Evolutionary conservation across 53 echinoderm and acorn worm species (phyloP).

Genomic region (Glandiceps talaboti): DNA sequence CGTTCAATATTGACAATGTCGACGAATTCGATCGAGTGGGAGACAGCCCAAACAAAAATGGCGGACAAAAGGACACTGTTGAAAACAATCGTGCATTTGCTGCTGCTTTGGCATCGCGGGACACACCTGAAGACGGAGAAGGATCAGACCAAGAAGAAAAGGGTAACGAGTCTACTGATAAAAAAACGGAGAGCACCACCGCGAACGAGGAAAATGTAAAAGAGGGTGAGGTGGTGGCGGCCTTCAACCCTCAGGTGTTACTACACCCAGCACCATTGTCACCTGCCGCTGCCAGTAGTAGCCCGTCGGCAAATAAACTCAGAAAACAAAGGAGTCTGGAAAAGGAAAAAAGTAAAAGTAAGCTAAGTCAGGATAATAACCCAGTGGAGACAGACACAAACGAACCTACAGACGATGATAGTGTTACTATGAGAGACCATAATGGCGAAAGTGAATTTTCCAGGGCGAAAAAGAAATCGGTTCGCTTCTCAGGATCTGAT

Average conservation of each 20-base stretch:
- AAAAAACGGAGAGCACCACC: not conserved
- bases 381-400: not conserved
- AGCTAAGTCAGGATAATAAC: not conserved
- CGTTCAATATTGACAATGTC: conserved; percentile 39
- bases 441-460: not conserved
- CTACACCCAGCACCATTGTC: conserved; percentile 12
- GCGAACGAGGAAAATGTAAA: not conserved
- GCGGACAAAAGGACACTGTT: conserved; percentile 13
- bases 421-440: too few relatives aligned
- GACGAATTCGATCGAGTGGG: not conserved
- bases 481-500: not conserved
- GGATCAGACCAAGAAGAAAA: conserved; percentile 11
- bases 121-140: not conserved
- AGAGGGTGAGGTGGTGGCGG: conserved; percentile 18
- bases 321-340: not conserved
- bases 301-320: not conserved
- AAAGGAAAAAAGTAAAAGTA: not conserved
- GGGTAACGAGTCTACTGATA: conserved; percentile 18
- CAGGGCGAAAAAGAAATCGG: not conserved
- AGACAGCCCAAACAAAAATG: conserved; percentile 4
- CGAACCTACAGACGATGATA: too few relatives aligned
- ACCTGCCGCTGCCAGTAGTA: not conserved
- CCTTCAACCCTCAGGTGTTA: conserved; percentile 19
- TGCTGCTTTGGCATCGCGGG: not conserved
- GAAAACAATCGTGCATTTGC: conserved; percentile 1